Evolutionary conservation across 2,797 vertebrate genomes (phyloP).

Genomic region (Chrysocyon brachyurus): DNA sequence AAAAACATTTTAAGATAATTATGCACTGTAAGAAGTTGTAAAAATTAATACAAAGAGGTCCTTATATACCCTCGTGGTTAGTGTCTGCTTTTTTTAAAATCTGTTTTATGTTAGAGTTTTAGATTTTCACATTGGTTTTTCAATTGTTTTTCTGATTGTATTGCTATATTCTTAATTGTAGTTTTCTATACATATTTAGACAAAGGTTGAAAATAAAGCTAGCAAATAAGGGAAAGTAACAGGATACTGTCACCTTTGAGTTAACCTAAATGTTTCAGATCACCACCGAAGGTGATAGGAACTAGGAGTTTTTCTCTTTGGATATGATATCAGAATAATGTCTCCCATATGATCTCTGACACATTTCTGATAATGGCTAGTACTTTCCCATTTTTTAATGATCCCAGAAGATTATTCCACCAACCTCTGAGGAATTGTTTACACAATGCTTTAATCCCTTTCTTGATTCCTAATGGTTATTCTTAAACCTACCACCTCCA

Average conservation of each 20-base stretch:
- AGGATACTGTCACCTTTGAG: neutral
- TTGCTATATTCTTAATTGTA: neutral
- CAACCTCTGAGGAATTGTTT: neutral
- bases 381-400: neutral
- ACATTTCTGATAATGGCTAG: neutral
- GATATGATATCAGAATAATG: neutral
- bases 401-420: neutral
- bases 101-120: neutral
- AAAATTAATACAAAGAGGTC: neutral
- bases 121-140: slow-evolving; percentile 27
- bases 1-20: neutral
- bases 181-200: neutral
- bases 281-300: neutral
- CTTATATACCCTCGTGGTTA: neutral
- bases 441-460: neutral
- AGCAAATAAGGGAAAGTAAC: neutral
- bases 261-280: neutral
- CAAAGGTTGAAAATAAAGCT: neutral
- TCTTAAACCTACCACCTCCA: neutral
- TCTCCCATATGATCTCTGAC: neutral
- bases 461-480: neutral
- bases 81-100: neutral
- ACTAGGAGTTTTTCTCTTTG: neutral
- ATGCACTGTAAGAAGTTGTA: neutral
- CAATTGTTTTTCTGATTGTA: neutral